phyloP scores from a whole-genome alignment of 2,797 vertebrate genomes.

The Chrysocyon brachyurus region DNA sequence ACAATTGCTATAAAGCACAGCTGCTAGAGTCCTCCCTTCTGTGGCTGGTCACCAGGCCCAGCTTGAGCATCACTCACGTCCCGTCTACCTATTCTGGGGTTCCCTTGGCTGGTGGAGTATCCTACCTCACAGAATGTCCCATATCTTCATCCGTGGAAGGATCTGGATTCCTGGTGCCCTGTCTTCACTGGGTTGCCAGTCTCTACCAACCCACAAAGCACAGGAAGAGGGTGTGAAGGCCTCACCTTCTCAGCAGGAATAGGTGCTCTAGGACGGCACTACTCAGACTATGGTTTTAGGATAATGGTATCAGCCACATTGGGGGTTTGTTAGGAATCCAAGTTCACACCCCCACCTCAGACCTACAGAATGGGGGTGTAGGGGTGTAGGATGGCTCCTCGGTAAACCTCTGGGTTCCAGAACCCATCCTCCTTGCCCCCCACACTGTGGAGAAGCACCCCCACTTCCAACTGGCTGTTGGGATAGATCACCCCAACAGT shows the following conservation, averaged over 20 bases:
- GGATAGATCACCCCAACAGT: not conserved
- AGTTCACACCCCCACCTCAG: not conserved
- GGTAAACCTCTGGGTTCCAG: not conserved
- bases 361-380: not conserved
- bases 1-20: not conserved
- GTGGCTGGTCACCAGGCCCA: not conserved
- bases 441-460: not conserved
- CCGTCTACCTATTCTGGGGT: not conserved
- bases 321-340: not conserved
- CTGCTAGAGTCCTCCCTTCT: not conserved
- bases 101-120: not conserved
- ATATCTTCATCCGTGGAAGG: not conserved
- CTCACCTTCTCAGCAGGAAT: not conserved
- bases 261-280: fast-evolving
- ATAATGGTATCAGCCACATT: not conserved
- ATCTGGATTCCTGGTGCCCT: not conserved
- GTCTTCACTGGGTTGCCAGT: not conserved
- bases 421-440: not conserved
- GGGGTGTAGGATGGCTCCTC: too few relatives aligned
- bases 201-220: not conserved
- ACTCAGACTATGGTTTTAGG: not conserved
- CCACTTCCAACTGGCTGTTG: too few relatives aligned
- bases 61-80: not conserved
- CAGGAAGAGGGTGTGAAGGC: not conserved
- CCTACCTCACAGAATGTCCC: not conserved